phyloP scores from a whole-genome alignment of 2,888 invertebrate species.

The Euzophera pinguis region DNA sequence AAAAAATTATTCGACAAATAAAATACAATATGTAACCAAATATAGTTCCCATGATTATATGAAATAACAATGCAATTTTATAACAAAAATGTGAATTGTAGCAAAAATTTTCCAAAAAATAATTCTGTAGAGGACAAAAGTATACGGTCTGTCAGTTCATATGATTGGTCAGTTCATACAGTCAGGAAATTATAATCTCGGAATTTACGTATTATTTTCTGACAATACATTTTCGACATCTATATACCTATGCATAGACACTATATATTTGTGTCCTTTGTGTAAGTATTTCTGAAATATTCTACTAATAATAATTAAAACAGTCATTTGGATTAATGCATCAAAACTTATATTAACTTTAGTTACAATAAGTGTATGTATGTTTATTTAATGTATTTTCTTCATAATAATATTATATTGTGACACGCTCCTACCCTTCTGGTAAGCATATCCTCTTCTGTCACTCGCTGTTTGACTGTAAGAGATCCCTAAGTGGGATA shows the following conservation, averaged over 20 bases:
- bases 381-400: too few species aligned
- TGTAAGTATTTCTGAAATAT: too few species aligned
- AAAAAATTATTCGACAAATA: not conserved
- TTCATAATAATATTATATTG: too few species aligned
- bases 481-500: too few species aligned
- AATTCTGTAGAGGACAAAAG: conserved; percentile 1
- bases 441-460: too few species aligned
- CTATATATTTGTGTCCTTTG: too few species aligned
- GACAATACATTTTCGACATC: not conserved
- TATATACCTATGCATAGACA: not conserved
- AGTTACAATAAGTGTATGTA: too few species aligned
- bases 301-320: too few species aligned
- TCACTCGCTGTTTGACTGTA: too few species aligned
- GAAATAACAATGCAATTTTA: conserved; percentile 2
- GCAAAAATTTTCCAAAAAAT: not conserved
- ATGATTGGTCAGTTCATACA: conserved; percentile 1
- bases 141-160: not conserved
- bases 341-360: too few species aligned
- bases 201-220: not conserved
- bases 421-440: too few species aligned
- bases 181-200: not conserved
- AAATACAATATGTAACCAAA: not conserved
- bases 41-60: conserved; percentile 2
- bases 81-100: not conserved
- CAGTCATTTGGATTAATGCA: too few species aligned